Percentiles rank a stretch among this genome's conserved stretches.
Evolutionary conservation across 1,140 invertebrate genomes (phyloP).

Genomic region (Lepidurus apus): DNA sequence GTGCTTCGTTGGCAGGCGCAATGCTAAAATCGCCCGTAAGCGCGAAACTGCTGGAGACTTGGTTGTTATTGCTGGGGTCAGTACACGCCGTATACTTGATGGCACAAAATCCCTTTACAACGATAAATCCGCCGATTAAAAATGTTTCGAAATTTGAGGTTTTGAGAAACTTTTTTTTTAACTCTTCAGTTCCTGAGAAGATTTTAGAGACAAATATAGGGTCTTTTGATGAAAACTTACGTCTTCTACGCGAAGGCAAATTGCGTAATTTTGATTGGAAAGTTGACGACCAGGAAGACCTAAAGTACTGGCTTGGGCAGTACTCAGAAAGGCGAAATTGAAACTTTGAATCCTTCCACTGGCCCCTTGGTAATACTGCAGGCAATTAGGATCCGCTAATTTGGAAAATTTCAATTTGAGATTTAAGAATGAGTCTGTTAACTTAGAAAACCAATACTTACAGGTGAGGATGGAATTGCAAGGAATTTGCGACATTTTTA

Average conservation of each 20-base stretch:
- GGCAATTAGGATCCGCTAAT: slow-evolving; percentile 47
- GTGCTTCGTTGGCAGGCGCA: background rate
- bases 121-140: too few relatives aligned
- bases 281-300: slow-evolving; percentile 60
- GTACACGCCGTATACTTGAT: background rate
- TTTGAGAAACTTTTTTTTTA: background rate
- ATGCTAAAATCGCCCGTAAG: background rate
- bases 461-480: slow-evolving; percentile 46
- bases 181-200: too few relatives aligned
- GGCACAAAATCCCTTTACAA: background rate
- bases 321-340: slow-evolving; percentile 46
- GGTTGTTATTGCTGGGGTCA: background rate
- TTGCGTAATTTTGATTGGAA: slow-evolving; percentile 66
- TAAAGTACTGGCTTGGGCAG: slow-evolving; percentile 52
- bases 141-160: background rate
- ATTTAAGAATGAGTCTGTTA: background rate
- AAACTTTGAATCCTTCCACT: slow-evolving; percentile 67
- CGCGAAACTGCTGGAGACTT: background rate
- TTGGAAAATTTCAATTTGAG: background rate
- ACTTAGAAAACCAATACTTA: background rate
- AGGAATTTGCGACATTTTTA: slow-evolving; percentile 65
- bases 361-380: slow-evolving; percentile 64
- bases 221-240: background rate
- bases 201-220: too few relatives aligned
- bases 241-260: slow-evolving; percentile 56